phyloP scores from a whole-genome alignment of 2,113 vertebrate species.

The Jacana jacana region DNA sequence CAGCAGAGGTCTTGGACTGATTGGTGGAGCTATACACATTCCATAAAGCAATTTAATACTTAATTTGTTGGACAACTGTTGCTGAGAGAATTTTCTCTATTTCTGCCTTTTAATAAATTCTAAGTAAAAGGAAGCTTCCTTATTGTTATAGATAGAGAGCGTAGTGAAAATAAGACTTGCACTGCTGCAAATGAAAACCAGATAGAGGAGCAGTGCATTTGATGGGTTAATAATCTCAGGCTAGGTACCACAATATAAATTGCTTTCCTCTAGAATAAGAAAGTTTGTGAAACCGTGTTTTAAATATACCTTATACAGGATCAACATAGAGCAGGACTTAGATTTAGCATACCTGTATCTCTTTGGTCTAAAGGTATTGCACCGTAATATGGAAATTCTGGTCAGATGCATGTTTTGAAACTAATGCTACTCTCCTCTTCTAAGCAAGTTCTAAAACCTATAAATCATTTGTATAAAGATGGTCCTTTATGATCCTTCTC shows the following conservation, averaged over 20 bases:
- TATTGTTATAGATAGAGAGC: not conserved
- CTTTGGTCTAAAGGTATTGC: not conserved
- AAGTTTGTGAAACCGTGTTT: not conserved
- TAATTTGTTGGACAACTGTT: not conserved
- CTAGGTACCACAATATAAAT: constrained; percentile 1
- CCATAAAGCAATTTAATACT: not conserved
- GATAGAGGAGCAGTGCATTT: not conserved
- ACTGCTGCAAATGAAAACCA: constrained; percentile 11
- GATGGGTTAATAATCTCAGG: constrained; percentile 37
- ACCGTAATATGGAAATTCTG: not conserved
- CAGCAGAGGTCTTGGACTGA: not conserved
- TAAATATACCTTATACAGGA: not conserved
- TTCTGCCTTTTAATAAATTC: not conserved
- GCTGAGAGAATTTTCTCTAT: not conserved
- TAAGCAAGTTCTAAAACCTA: constrained; percentile 20
- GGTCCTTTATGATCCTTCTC: constrained; percentile 28
- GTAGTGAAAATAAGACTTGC: not conserved
- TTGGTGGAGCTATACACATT: not conserved
- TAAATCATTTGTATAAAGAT: constrained; percentile 41
- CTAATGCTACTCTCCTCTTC: constrained; percentile 12
- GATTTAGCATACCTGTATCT: not conserved
- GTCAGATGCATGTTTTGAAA: constrained; percentile 37
- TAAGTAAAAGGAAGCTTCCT: not conserved
- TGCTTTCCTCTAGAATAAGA: constrained; percentile 23
- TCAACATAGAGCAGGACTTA: not conserved